Evolutionary conservation across 2,113 vertebrate species (phyloP).

Genomic region (Brachyhypopomus occidentalis): DNA sequence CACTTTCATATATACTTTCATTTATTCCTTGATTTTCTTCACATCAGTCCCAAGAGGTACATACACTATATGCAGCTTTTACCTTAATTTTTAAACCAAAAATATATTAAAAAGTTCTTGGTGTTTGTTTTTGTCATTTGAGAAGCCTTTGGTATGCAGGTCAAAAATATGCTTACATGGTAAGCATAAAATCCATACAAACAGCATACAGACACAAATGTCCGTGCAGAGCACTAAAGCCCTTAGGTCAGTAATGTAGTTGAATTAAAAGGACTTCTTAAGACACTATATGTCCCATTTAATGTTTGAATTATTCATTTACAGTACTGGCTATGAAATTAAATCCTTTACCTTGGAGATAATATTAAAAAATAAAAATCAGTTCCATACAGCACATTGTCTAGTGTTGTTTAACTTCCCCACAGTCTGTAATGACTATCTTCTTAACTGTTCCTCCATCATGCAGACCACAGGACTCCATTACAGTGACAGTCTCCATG

Average conservation of each 20-base stretch:
- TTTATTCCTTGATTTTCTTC: conserved; percentile 38
- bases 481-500: conserved; percentile 86
- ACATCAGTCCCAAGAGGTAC: conserved; percentile 22
- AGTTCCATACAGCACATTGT: not conserved
- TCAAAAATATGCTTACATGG: conserved; percentile 42
- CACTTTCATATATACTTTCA: conserved; percentile 31
- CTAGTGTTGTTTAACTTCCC: conserved; percentile 79
- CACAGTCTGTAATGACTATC: conserved; percentile 88
- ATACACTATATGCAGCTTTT: conserved; percentile 28
- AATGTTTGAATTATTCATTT: not conserved
- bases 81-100: conserved; percentile 11
- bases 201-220: not conserved
- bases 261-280: not conserved
- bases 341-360: not conserved
- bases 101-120: not conserved
- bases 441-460: conserved; percentile 87
- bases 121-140: conserved; percentile 9
- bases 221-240: conserved; percentile 2
- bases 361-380: conserved; percentile 20
- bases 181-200: conserved; percentile 43
- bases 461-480: conserved; percentile 87
- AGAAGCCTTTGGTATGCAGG: conserved; percentile 9
- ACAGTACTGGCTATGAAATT: not conserved
- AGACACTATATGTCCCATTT: not conserved
- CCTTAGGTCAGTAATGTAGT: not conserved